Evolutionary conservation across 2,797 vertebrate genomes (phyloP), one percentile per base, ranked within the genome.

Genomic region (Staurois parvus): DNA sequence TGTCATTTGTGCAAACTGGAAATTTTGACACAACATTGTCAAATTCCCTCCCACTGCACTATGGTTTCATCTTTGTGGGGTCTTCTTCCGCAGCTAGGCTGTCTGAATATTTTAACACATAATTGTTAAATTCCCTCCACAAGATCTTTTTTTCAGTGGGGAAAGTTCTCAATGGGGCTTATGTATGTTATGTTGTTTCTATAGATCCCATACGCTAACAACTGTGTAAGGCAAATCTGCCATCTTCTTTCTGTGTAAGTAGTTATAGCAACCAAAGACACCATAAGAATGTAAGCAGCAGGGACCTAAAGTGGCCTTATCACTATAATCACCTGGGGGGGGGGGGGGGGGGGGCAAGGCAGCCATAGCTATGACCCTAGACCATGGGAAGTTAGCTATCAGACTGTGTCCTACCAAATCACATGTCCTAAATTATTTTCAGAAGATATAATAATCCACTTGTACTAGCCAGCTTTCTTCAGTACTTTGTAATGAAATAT

Each of bases 21-120:
- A 83, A 68, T 87, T 83, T 78, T 87, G 69, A 87, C 85, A 87
- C 80, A 62, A 72, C 12, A 67, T 79, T 87, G 85, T 34, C 66
- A 62, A 87, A 87, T 87, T 87, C 80, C 85, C 30, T 73, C 62
- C 29, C 52, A 70, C 30, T 29, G 19, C 67, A 81, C 42, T 76
- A 73, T 73, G 42, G 67, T 72, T 83, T 87, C 80, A 78, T 83
- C 74, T 83, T 66, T 87, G 30, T 72, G 59, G 6, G 17, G 64
- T 52, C 34, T 59, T 85, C 74, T 79, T 64, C 77, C 45, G 26
- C 32, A 81, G 64, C 69, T 81, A 76, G 26, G 64, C 21, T 10
- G 80, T 76, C 37, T 78, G 69, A 34, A 83, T 28, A 73, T 75
- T 87, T 78, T 83, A 32, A 83, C 85, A 87, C 75, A 83, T 78